A percentile compares a stretch with the other conserved stretches of the same genome.
Conservation (phyloP, 1,140 invertebrate species). For the Augochlora pura region DNA sequence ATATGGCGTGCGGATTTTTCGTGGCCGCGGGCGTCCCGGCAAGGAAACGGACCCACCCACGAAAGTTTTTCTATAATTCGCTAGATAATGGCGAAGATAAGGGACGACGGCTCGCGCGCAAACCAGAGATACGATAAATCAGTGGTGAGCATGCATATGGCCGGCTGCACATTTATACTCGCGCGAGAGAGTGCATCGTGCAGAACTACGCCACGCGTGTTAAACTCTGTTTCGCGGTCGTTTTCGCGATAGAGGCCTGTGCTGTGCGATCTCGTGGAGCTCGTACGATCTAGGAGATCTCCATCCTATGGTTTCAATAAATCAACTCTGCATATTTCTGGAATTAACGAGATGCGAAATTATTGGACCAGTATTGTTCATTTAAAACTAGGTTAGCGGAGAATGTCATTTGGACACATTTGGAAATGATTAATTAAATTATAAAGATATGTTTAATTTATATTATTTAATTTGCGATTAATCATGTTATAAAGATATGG, state of each 20-base stretch:
- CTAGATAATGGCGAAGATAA: conserved; percentile 50
- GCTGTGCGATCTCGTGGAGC: conserved; percentile 4
- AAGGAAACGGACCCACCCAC: conserved; percentile 53
- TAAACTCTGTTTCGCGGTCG: conserved; percentile 37
- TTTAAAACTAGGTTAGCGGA: too few relatives aligned
- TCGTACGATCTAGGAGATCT: neutral
- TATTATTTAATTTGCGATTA: too few relatives aligned
- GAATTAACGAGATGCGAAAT: too few relatives aligned
- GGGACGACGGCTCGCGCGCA: conserved; percentile 23
- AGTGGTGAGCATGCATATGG: conserved; percentile 34
- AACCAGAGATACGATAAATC: conserved; percentile 54
- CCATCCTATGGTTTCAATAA: neutral
- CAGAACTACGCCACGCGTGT: conserved; percentile 43
- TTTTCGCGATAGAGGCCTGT: conserved; percentile 44
- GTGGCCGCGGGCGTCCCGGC: conserved; percentile 13
- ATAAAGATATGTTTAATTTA: too few relatives aligned
- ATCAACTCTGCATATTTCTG: too few relatives aligned
- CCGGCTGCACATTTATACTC: neutral
- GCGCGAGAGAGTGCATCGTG: neutral
- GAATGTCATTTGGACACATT: too few relatives aligned
- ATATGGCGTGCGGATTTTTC: conserved; percentile 30
- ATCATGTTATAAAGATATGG: too few relatives aligned
- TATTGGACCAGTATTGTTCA: too few relatives aligned
- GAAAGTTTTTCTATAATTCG: conserved; percentile 55
- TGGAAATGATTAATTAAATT: too few relatives aligned